Evolutionary conservation across 2,113 vertebrate genomes (phyloP).

Genomic region (Paracanthobrama guichenoti): DNA sequence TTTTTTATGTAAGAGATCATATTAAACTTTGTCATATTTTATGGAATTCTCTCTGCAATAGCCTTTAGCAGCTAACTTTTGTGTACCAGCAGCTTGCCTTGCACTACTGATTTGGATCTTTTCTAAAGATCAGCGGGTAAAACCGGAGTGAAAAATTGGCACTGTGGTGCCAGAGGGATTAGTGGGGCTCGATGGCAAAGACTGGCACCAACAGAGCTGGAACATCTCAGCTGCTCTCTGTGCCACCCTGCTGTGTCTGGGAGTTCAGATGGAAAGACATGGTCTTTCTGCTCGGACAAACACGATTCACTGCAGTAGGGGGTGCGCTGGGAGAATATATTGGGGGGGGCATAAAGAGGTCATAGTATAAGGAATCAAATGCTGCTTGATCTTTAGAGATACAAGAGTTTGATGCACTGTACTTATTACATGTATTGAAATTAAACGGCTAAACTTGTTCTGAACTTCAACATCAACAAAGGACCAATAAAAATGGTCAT

Average conservation of each 20-base stretch:
- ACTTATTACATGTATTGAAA: not conserved
- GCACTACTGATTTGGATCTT: slow-evolving; percentile 41
- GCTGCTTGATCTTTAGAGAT: not conserved
- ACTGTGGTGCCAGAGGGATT: slow-evolving; percentile 47
- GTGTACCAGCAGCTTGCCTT: slow-evolving; percentile 35
- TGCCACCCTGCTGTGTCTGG: slow-evolving; percentile 1
- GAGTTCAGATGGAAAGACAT: slow-evolving; percentile 29
- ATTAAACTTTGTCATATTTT: slow-evolving; percentile 30
- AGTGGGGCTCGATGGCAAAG: slow-evolving; percentile 42
- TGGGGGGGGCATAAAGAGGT: no score
- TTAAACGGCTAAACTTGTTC: not conserved
- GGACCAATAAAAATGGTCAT: no score
- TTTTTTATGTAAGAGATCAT: slow-evolving; percentile 1
- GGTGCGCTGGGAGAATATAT: slow-evolving; percentile 6
- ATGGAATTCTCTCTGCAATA: slow-evolving; percentile 8
- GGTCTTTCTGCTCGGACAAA: not conserved
- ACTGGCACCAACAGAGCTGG: slow-evolving; percentile 42
- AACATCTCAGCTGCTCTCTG: slow-evolving; percentile 20
- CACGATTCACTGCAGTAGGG: not conserved
- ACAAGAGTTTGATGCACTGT: not conserved
- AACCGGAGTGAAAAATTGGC: slow-evolving; percentile 27
- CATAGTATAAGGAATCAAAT: not conserved
- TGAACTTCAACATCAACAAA: not conserved
- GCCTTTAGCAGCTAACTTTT: slow-evolving; percentile 44
- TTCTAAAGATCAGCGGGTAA: slow-evolving; percentile 44